phyloP scores from a whole-genome alignment of 2,888 invertebrate genomes.

The Cyclophora albipunctata region DNA sequence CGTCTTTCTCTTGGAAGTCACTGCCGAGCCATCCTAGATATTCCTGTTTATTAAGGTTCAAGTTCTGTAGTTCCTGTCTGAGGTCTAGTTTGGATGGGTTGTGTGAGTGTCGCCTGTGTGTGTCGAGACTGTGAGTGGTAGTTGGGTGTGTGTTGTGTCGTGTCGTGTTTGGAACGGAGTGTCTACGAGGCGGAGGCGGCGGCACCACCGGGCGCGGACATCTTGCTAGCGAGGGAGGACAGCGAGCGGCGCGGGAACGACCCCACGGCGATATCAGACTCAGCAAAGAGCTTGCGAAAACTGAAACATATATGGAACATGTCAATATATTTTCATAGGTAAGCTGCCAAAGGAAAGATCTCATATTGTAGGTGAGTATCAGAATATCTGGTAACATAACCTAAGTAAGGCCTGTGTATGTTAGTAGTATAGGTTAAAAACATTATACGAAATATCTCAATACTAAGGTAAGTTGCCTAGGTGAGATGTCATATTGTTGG shows the following conservation, averaged over 20 bases:
- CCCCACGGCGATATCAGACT: slow-evolving; percentile 81
- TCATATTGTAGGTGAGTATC: too few species aligned
- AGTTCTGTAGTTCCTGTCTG: slow-evolving; percentile 50
- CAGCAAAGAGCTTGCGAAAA: slow-evolving; percentile 93
- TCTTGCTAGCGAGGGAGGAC: slow-evolving; percentile 83
- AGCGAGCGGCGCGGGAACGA: slow-evolving; percentile 88
- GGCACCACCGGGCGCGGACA: slow-evolving; percentile 74
- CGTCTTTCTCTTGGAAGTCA: slow-evolving; percentile 41
- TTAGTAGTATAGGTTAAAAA: slow-evolving; percentile 25
- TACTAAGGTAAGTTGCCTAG: too few species aligned
- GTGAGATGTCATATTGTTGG: too few species aligned
- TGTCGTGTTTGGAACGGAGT: slow-evolving; percentile 34
- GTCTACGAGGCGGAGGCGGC: slow-evolving; percentile 61
- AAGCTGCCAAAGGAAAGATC: too few species aligned
- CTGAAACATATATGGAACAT: slow-evolving; percentile 52
- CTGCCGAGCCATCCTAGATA: slow-evolving; percentile 54
- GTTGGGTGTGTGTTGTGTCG: slow-evolving; percentile 11
- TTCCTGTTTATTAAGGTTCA: slow-evolving; percentile 47
- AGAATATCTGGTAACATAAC: too few species aligned
- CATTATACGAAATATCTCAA: not conserved
- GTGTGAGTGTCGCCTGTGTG: slow-evolving; percentile 32
- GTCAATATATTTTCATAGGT: too few species aligned
- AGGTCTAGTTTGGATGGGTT: slow-evolving; percentile 45
- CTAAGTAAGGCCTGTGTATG: not conserved
- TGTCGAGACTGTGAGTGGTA: slow-evolving; percentile 27